Evolutionary conservation across 1,140 invertebrate genomes (phyloP).

Genomic region (Pantala flavescens): DNA sequence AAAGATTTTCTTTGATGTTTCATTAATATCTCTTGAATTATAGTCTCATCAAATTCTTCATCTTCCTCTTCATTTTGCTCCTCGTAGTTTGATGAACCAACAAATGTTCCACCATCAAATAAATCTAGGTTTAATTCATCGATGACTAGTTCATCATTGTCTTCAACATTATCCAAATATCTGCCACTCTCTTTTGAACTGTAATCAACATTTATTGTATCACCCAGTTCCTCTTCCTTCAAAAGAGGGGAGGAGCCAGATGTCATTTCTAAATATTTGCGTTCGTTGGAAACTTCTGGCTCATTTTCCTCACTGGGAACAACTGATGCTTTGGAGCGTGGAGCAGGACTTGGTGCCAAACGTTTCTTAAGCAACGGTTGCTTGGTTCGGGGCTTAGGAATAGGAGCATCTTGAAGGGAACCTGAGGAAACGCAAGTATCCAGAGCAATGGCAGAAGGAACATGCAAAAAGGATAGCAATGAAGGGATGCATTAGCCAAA

Average conservation of each 20-base stretch:
- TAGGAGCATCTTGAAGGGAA: not conserved
- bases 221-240: too few relatives aligned
- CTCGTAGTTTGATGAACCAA: too few relatives aligned
- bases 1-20: not conserved
- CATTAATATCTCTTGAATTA: not conserved
- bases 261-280: too few relatives aligned
- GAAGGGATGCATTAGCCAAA: too few relatives aligned
- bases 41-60: not conserved
- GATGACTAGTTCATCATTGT: not conserved
- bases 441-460: constrained; percentile 2
- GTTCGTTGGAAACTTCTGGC: not conserved
- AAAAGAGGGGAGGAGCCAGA: too few relatives aligned
- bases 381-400: constrained; percentile 2
- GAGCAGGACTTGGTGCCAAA: not conserved
- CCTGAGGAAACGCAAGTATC: not conserved
- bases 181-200: too few relatives aligned
- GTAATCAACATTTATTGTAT: too few relatives aligned
- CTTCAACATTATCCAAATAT: not conserved
- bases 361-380: not conserved
- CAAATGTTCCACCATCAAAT: not conserved
- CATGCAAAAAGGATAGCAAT: not conserved
- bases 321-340: not conserved
- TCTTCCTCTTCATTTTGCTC: not conserved
- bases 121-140: not conserved
- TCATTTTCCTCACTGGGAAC: not conserved